Percentiles rank a stretch among this genome's conserved stretches.
phyloP scores from a whole-genome alignment of 2,888 invertebrate species.

The Drosophila aldrichi region DNA sequence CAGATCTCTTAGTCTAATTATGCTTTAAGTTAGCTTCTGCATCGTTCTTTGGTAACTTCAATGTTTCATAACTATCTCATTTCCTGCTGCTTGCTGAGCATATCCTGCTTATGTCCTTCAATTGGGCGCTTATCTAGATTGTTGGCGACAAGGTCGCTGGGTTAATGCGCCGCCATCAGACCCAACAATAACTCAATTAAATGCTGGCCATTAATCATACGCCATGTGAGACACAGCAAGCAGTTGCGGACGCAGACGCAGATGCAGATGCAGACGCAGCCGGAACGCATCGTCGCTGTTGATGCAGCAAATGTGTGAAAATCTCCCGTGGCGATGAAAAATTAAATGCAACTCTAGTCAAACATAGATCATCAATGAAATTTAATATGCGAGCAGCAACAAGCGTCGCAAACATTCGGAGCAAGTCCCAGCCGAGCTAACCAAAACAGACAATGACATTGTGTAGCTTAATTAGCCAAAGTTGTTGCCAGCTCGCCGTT shows the following conservation, averaged over 20 bases:
- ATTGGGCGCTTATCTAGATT: slow-evolving; percentile 23
- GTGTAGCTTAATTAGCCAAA: slow-evolving; percentile 82
- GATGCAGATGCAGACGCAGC: neutral
- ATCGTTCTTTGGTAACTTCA: neutral
- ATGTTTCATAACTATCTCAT: neutral
- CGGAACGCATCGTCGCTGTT: slow-evolving; percentile 13
- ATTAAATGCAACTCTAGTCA: slow-evolving; percentile 78
- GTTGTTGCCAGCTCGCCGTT: slow-evolving; percentile 55
- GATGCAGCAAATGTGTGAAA: slow-evolving; percentile 79
- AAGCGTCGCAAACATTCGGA: slow-evolving; percentile 43
- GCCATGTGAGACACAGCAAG: slow-evolving; percentile 56
- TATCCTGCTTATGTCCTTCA: slow-evolving; percentile 17
- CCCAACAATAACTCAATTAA: slow-evolving; percentile 80
- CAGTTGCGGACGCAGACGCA: neutral
- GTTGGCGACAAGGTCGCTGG: slow-evolving; percentile 75
- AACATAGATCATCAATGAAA: slow-evolving; percentile 83
- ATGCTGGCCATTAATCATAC: slow-evolving; percentile 76
- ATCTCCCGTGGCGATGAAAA: slow-evolving; percentile 82
- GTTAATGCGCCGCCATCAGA: slow-evolving; percentile 63
- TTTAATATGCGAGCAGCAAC: slow-evolving; percentile 74
- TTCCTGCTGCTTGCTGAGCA: neutral
- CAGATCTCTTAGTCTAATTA: neutral
- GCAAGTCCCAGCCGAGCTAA: slow-evolving; percentile 30
- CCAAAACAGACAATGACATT: slow-evolving; percentile 67
- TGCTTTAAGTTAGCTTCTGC: neutral